These are phyloP conservation scores for Chrysopa pallens DNA, from an alignment of 1,140 invertebrate genomes.

Conservation along the genomic window DNA sequence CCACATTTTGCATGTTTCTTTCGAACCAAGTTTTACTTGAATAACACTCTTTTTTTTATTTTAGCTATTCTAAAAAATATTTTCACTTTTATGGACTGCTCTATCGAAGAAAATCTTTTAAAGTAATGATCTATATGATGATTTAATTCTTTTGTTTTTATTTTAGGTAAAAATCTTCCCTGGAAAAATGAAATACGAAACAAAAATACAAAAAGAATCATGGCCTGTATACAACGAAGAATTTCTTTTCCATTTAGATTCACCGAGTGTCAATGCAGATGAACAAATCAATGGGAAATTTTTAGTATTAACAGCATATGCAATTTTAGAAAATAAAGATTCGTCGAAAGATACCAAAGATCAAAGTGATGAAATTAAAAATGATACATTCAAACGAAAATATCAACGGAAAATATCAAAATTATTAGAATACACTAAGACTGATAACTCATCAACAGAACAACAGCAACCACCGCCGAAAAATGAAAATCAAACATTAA, in stretches of 20 bases:
- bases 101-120: too few relatives aligned
- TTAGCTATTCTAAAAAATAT: too few relatives aligned
- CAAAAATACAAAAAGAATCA: slow-evolving; percentile 46
- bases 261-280: slow-evolving; percentile 26
- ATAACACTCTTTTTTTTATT: too few relatives aligned
- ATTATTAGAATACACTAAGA: too few relatives aligned
- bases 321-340: slow-evolving; percentile 39
- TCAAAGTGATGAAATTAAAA: slow-evolving; percentile 23
- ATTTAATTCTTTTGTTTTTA: too few relatives aligned
- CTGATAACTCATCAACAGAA: slow-evolving; percentile 10
- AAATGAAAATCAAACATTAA: slow-evolving; percentile 5
- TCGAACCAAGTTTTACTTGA: too few relatives aligned
- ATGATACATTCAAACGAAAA: slow-evolving; percentile 25
- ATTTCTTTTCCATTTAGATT: slow-evolving; percentile 42
- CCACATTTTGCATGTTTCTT: too few relatives aligned
- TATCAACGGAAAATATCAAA: too few relatives aligned
- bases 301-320: slow-evolving; percentile 53
- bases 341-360: slow-evolving; percentile 18
- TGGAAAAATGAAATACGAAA: slow-evolving; percentile 52
- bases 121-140: too few relatives aligned
- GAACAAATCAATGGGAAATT: slow-evolving; percentile 45
- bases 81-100: too few relatives aligned
- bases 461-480: slow-evolving; percentile 20
- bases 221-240: slow-evolving; percentile 64
- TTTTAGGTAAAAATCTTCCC: slow-evolving; percentile 55